These are phyloP conservation scores for Spodoptera litura DNA, from an alignment of 1,140 invertebrate genomes.

Conservation along the genomic window DNA sequence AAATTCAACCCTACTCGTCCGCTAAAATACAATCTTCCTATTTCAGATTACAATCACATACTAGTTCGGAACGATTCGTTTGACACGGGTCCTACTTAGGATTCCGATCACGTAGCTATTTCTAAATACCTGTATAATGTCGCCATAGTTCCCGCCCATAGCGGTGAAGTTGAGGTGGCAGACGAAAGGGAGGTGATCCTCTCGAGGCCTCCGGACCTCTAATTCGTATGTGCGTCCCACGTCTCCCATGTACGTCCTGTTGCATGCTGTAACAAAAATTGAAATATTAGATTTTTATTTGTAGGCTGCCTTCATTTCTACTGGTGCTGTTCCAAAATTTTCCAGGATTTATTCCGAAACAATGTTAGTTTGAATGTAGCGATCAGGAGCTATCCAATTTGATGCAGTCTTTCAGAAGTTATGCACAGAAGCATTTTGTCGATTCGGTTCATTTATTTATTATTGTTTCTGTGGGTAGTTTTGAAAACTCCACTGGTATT, in stretches of 20 bases:
- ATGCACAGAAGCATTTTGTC: too few species aligned
- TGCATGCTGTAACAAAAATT: constrained; percentile 89
- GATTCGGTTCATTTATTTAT: too few species aligned
- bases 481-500: too few species aligned
- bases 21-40: constrained; percentile 43
- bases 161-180: constrained; percentile 94
- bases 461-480: too few species aligned
- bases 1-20: constrained; percentile 9
- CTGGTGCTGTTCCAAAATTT: neutral
- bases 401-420: too few species aligned
- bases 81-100: constrained; percentile 25
- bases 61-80: constrained; percentile 21
- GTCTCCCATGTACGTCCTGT: constrained; percentile 93
- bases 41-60: constrained; percentile 48
- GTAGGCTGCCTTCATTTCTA: neutral
- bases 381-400: too few species aligned
- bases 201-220: constrained; percentile 90
- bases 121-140: constrained; percentile 90
- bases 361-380: too few species aligned
- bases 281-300: neutral
- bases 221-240: constrained; percentile 92
- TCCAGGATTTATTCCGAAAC: too few species aligned
- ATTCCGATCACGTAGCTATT: constrained; percentile 32
- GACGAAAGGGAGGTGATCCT: constrained; percentile 91
- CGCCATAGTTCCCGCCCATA: constrained; percentile 89